Conservation (phyloP, 1,140 invertebrate genomes). For the Paraescarpia echinospica region DNA sequence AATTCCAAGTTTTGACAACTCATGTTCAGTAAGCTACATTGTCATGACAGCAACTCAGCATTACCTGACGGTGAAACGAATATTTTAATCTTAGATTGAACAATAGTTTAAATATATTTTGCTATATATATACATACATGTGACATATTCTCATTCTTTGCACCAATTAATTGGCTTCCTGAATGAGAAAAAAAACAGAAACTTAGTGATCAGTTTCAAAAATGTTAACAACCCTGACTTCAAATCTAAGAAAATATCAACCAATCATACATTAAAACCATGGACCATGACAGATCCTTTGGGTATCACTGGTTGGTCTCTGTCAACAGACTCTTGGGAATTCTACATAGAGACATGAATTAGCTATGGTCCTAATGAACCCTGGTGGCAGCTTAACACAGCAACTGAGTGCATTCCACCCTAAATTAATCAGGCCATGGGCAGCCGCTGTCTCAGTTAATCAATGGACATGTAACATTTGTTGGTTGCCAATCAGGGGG, state of each 20-base stretch:
- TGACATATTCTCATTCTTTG: too few species aligned
- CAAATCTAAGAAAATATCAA: not conserved
- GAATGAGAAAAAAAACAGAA: not conserved
- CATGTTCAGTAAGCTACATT: not conserved
- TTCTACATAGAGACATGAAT: not conserved
- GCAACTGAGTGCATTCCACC: not conserved
- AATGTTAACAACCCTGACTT: not conserved
- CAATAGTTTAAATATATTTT: too few species aligned
- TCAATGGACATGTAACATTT: not conserved
- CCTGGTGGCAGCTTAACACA: not conserved
- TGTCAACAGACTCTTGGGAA: not conserved
- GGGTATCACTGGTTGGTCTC: not conserved
- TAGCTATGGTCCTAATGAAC: not conserved
- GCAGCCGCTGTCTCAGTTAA: not conserved
- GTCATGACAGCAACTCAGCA: not conserved
- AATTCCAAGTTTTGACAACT: not conserved
- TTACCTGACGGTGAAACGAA: not conserved
- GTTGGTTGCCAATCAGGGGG: not conserved
- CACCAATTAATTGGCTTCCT: too few species aligned
- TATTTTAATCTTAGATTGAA: too few species aligned
- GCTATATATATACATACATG: too few species aligned
- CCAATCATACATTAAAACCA: not conserved
- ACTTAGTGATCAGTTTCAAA: not conserved
- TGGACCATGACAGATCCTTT: not conserved
- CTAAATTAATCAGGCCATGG: not conserved